phyloP scores from a whole-genome alignment of 2,113 vertebrate genomes.

The Syrmaticus mikado region DNA sequence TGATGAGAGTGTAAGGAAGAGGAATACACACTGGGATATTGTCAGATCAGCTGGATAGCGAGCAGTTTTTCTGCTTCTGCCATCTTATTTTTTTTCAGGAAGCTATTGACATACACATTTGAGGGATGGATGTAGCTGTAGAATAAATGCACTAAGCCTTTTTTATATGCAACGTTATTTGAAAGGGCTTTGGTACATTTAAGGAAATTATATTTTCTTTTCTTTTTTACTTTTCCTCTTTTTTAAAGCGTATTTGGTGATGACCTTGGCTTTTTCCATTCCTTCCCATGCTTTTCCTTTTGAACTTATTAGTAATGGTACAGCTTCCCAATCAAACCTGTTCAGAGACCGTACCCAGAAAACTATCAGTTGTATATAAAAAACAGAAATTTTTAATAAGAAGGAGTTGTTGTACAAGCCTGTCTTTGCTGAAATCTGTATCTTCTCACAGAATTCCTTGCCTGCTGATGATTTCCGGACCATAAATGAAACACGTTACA shows the following conservation, averaged over 20 bases:
- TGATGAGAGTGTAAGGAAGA: not conserved
- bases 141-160: not conserved
- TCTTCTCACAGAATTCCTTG: constrained; percentile 81
- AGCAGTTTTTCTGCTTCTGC: not conserved
- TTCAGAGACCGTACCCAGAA: not conserved
- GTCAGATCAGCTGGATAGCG: not conserved
- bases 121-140: not conserved
- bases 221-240: not conserved
- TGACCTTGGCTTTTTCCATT: not conserved
- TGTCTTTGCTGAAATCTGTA: constrained; percentile 65
- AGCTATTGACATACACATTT: not conserved
- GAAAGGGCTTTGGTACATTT: not conserved
- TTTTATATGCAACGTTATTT: not conserved
- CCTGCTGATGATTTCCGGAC: constrained; percentile 92
- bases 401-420: constrained; percentile 32
- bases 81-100: not conserved
- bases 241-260: not conserved
- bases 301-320: not conserved
- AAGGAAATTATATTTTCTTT: not conserved
- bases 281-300: not conserved
- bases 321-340: not conserved
- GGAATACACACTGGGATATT: not conserved
- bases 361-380: not conserved
- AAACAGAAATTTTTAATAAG: not conserved
- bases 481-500: constrained; percentile 85